Conservation (phyloP, 2,113 vertebrate species). For the Alouatta palliata region DNA sequence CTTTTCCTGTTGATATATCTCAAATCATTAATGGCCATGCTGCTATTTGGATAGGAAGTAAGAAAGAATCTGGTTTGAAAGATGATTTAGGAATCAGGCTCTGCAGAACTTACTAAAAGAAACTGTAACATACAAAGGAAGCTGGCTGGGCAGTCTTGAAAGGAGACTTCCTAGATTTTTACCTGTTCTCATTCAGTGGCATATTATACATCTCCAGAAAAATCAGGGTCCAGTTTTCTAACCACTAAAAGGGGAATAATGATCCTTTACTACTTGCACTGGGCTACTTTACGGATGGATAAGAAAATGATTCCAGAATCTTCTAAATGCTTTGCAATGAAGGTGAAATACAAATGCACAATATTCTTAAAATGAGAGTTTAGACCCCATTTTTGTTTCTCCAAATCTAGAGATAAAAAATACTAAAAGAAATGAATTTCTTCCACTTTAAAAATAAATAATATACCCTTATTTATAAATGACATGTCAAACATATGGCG, state of each 20-base stretch:
- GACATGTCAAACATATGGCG: neutral
- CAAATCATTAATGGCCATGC: slow-evolving; percentile 18
- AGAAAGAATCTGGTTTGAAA: neutral
- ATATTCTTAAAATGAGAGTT: slow-evolving; percentile 8
- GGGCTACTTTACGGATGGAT: neutral
- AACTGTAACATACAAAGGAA: neutral
- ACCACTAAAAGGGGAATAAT: slow-evolving; percentile 15
- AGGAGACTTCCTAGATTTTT: neutral
- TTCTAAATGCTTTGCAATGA: slow-evolving; percentile 37
- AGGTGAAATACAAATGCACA: slow-evolving; percentile 11
- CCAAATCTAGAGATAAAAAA: slow-evolving; percentile 39
- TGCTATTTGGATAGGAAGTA: neutral
- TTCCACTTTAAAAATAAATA: neutral
- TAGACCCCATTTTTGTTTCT: neutral
- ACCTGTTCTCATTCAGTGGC: neutral
- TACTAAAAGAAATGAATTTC: neutral
- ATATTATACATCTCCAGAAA: slow-evolving; percentile 19
- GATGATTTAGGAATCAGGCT: neutral
- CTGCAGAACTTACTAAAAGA: neutral
- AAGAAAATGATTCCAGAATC: neutral
- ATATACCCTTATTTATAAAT: neutral
- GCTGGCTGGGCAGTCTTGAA: neutral
- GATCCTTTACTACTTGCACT: neutral
- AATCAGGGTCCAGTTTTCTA: neutral
- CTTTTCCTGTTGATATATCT: neutral